Percentiles rank a stretch among this genome's conserved stretches.
These are phyloP conservation scores for Drosophila nebulosa DNA, from an alignment of 1,140 invertebrate genomes.

Conservation along the genomic window DNA sequence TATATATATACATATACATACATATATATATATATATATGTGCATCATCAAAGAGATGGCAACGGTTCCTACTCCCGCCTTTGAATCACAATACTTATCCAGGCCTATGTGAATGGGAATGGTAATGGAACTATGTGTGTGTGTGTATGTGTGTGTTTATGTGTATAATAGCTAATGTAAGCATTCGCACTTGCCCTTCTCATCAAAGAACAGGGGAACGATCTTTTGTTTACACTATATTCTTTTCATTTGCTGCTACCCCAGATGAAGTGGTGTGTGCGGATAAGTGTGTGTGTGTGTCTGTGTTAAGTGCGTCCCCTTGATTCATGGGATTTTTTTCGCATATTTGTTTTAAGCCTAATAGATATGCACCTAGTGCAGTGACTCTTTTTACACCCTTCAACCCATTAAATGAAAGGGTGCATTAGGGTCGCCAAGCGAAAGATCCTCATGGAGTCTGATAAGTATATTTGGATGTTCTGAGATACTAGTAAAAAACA, in stretches of 20 bases:
- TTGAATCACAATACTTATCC: not conserved
- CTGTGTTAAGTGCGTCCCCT: conserved; percentile 19
- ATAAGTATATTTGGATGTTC: too few species aligned
- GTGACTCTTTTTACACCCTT: too few species aligned
- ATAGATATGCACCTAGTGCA: not conserved
- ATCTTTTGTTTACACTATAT: conserved; percentile 65
- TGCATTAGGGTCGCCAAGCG: too few species aligned
- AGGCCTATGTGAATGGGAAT: conserved; percentile 5
- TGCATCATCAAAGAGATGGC: conserved; percentile 60
- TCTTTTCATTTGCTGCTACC: conserved; percentile 20
- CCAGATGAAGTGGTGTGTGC: not conserved
- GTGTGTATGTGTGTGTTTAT: not conserved
- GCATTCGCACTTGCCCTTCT: conserved; percentile 56
- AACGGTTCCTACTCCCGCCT: not conserved
- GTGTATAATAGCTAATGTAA: conserved; percentile 64
- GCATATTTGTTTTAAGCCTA: not conserved
- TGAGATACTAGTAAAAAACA: too few species aligned
- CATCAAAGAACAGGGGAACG: not conserved
- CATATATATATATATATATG: not conserved
- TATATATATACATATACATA: not conserved
- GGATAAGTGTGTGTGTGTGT: not conserved
- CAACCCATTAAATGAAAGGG: too few species aligned
- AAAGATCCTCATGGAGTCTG: too few species aligned
- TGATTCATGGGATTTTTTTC: conserved; percentile 1
- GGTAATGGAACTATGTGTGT: not conserved